These are phyloP conservation scores for Drepana falcataria DNA, from an alignment of 2,888 invertebrate genomes.

Conservation along the genomic window DNA sequence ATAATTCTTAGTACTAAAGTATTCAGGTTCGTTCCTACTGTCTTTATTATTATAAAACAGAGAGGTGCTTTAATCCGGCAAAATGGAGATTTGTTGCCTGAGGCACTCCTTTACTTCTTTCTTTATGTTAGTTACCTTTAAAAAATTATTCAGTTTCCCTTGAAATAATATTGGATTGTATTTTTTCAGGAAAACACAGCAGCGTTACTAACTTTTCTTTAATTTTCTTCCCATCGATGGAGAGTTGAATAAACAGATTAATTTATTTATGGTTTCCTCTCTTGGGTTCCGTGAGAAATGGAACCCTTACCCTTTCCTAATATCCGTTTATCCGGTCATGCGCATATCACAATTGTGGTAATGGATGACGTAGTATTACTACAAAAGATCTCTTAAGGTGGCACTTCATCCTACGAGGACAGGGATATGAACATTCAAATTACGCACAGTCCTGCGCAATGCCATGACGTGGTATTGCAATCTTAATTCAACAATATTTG, in stretches of 20 bases:
- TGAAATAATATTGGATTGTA: constrained; percentile 34
- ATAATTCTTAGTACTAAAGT: constrained; percentile 27
- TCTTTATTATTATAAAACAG: constrained; percentile 50
- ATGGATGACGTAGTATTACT: neutral
- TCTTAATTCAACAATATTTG: too few relatives aligned
- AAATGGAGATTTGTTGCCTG: constrained; percentile 62
- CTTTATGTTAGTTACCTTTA: constrained; percentile 48
- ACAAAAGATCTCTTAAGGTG: too few relatives aligned
- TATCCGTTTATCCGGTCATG: too few relatives aligned
- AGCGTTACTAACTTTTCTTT: constrained; percentile 17
- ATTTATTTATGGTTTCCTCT: neutral
- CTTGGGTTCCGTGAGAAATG: neutral
- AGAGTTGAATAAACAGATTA: constrained; percentile 11
- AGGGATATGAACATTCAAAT: too few relatives aligned
- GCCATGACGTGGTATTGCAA: too few relatives aligned
- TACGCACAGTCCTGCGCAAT: too few relatives aligned
- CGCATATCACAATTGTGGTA: too few relatives aligned
- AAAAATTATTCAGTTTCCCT: constrained; percentile 44
- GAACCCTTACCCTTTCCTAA: too few relatives aligned
- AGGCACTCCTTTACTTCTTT: constrained; percentile 45
- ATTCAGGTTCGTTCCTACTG: constrained; percentile 38
- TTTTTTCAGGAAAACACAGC: constrained; percentile 7
- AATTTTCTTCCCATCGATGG: constrained; percentile 22
- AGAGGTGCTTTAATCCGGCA: constrained; percentile 58
- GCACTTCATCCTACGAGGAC: too few relatives aligned